phyloP scores from a whole-genome alignment of 2,888 invertebrate genomes.

The Eilema caniola region DNA sequence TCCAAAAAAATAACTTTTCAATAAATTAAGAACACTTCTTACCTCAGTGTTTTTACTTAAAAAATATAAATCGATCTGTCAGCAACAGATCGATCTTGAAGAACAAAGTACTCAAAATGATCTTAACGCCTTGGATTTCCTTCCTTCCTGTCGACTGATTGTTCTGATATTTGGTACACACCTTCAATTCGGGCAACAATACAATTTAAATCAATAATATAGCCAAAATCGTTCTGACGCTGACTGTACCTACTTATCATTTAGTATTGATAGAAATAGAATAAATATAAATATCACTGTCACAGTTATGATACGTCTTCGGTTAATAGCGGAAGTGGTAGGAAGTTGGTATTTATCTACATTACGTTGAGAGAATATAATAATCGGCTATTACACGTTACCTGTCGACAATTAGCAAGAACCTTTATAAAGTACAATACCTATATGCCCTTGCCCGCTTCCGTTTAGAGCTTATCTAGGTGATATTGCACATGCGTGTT shows the following conservation, averaged over 20 bases:
- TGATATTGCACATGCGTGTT: slow-evolving; percentile 39
- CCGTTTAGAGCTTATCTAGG: slow-evolving; percentile 57
- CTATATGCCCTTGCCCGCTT: slow-evolving; percentile 61
- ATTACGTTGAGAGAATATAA: slow-evolving; percentile 27
- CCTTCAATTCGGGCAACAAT: too few species aligned
- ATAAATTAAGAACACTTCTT: not conserved
- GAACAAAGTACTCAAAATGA: too few species aligned
- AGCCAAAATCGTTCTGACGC: too few species aligned
- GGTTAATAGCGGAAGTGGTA: not conserved
- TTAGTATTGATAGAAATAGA: not conserved
- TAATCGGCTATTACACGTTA: slow-evolving; percentile 39
- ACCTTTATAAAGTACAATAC: slow-evolving; percentile 48
- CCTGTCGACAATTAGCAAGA: slow-evolving; percentile 41
- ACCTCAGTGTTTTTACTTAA: not conserved
- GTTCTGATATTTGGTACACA: too few species aligned
- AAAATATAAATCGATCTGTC: too few species aligned
- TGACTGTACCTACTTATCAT: too few species aligned
- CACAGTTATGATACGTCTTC: not conserved
- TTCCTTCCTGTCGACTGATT: too few species aligned
- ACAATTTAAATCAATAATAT: too few species aligned
- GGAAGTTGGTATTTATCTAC: slow-evolving; percentile 13
- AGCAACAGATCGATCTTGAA: too few species aligned
- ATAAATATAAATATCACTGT: not conserved
- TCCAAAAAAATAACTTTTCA: not conserved
- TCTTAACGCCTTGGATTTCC: too few species aligned